Base-by-base conservation (phyloP, 1,140 invertebrate genomes). In the Anadara kagoshimensis region DNA sequence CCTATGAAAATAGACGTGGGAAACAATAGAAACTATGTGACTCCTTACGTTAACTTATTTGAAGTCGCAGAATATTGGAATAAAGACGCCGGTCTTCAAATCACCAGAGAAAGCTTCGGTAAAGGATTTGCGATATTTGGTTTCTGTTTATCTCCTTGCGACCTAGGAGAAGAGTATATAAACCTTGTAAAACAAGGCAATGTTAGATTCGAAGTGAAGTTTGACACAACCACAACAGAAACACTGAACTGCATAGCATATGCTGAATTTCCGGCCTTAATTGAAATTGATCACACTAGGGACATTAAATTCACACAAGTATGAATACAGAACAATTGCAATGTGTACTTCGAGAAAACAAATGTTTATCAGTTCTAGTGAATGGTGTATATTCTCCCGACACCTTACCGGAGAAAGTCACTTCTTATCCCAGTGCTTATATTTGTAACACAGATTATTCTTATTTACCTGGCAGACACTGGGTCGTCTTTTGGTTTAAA, bases 131-230 rank as follows among this genome's bases (percentile, higher is more conserved):
- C 29, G 29, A 36, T 36, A 36, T 36, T 36, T 36, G 29, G 29
- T 36, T 36, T 36, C 29, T 36, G 29, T 7, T 36, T 36, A 36
- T 36, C 29, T 36, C 29, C 29, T 36, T 36, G 29, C 29, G 29
- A 36, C 29, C 29, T 73, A 1, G 53, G 26, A 43, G 54, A 54
- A 24, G 69, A 71, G 29, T 71, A 63, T 63, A 63, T 71, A 64
- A 71, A 71, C 44, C 51, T 63, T 5, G 51, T 71, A 14, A 29
- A 26, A 22, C 69, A 65, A 20, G 61, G 26, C 7, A 72, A 53
- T 22, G 58, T 68, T 29, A 73, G 71, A 73, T 51, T 73, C 11
- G 57, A 73, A 61, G 53, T 73, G 44, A 73, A 67, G 26, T 73
- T 73, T 29, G 56, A 41, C 11, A 59, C 61, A 8, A 22, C 18